These are phyloP conservation scores for Sebastes miniatus DNA, from an alignment of 2,797 vertebrate species.

Conservation along the genomic window DNA sequence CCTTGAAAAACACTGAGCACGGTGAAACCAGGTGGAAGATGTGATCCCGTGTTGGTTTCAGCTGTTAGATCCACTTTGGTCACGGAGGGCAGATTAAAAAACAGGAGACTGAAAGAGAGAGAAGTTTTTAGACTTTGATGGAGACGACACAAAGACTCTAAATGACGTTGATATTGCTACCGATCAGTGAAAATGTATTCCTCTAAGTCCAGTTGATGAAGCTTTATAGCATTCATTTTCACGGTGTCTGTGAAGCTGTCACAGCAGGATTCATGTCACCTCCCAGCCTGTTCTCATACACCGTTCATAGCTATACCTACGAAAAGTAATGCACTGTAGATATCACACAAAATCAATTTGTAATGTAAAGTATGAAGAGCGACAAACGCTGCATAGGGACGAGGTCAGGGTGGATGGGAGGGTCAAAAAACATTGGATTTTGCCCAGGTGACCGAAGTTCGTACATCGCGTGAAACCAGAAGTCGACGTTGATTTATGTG, in stretches of 20 bases:
- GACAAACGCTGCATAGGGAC: rapidly evolving
- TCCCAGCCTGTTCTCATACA: background rate
- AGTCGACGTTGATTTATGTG: rapidly evolving
- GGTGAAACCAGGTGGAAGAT: background rate
- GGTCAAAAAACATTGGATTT: background rate
- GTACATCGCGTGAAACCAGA: rapidly evolving
- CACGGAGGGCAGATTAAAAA: background rate
- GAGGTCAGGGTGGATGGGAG: too few species aligned
- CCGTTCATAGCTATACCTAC: background rate
- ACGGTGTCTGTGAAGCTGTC: background rate
- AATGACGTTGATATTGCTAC: background rate
- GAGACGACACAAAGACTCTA: background rate
- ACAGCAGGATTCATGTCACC: background rate
- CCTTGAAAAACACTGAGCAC: background rate
- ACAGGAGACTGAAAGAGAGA: background rate
- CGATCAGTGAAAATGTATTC: background rate
- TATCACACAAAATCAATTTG: background rate
- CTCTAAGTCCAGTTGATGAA: background rate
- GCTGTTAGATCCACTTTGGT: background rate
- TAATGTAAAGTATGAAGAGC: background rate
- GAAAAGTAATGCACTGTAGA: background rate
- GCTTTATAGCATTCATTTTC: background rate
- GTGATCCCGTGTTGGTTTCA: background rate
- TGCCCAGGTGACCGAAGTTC: background rate
- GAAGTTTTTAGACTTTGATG: background rate